phyloP scores from a whole-genome alignment of 2,113 vertebrate species.

The Toxostoma redivivum region DNA sequence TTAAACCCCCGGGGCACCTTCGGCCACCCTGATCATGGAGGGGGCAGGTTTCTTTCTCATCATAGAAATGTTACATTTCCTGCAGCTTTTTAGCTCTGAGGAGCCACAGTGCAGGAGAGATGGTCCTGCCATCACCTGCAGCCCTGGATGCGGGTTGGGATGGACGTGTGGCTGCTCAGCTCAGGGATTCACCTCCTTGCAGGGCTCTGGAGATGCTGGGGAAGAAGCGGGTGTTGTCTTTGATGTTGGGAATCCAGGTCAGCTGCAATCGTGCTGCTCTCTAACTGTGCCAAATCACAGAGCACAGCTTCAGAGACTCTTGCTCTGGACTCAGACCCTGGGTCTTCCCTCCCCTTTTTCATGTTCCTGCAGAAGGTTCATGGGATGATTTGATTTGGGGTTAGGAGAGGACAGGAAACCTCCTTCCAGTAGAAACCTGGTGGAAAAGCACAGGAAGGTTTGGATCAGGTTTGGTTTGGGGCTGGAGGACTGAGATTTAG shows the following conservation, averaged over 20 bases:
- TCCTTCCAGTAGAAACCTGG: background rate
- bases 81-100: background rate
- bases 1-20: background rate
- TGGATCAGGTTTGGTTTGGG: background rate
- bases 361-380: background rate
- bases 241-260: slow-evolving; percentile 24
- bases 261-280: background rate
- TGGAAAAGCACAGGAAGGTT: background rate
- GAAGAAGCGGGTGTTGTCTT: background rate
- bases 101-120: background rate
- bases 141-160: background rate
- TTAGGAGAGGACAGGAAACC: background rate
- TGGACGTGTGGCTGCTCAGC: background rate
- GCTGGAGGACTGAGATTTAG: background rate
- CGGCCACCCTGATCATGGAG: rapidly evolving
- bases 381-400: background rate
- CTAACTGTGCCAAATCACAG: background rate
- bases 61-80: background rate
- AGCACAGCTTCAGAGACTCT: background rate
- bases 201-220: background rate
- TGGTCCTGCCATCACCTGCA: background rate
- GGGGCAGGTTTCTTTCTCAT: background rate
- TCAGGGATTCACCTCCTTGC: background rate
- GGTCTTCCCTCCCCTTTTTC: background rate
- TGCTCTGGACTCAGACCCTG: rapidly evolving